Percentiles rank a stretch among this genome's conserved stretches.
Conservation (phyloP, 2,888 invertebrate species). For the Athripsodes cinereus region DNA sequence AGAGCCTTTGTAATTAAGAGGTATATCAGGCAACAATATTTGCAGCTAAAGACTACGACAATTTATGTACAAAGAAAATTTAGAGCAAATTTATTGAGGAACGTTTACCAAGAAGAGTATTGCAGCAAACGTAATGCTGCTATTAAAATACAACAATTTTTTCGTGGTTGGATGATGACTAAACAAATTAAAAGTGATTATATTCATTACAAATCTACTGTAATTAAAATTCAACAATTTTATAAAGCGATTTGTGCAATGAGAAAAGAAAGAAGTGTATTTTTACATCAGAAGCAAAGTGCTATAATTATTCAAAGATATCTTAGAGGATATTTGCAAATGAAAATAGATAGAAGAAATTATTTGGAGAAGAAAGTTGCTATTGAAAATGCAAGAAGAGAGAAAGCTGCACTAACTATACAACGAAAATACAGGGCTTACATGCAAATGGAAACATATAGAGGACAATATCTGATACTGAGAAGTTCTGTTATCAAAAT, state of each 20-base stretch:
- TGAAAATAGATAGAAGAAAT: conserved; percentile 6
- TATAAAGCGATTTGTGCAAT: conserved; percentile 16
- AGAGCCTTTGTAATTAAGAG: conserved; percentile 35
- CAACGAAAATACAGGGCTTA: conserved; percentile 27
- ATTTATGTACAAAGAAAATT: conserved; percentile 42
- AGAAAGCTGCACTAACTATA: conserved; percentile 5
- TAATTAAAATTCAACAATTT: conserved; percentile 8
- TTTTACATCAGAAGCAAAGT: conserved; percentile 35
- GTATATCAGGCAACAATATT: conserved; percentile 36
- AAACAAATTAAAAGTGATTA: conserved; percentile 28
- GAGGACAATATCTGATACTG: conserved; percentile 31
- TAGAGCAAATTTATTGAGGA: conserved; percentile 30
- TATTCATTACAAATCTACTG: conserved; percentile 3
- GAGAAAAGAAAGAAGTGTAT: conserved; percentile 32
- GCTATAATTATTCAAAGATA: conserved; percentile 40
- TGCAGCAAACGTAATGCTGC: conserved; percentile 16
- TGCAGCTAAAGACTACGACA: conserved; percentile 35
- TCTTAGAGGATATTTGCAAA: conserved; percentile 33
- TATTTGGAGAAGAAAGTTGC: conserved; percentile 4
- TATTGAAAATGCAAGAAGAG: conserved; percentile 3
- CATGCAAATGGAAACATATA: conserved; percentile 29
- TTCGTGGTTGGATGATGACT: conserved; percentile 25
- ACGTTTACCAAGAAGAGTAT: conserved; percentile 6
- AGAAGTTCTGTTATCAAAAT: conserved; percentile 32
- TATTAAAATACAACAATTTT: conserved; percentile 31